Conservation (phyloP, 2,888 invertebrate species). For the Perizoma affinitatum region DNA sequence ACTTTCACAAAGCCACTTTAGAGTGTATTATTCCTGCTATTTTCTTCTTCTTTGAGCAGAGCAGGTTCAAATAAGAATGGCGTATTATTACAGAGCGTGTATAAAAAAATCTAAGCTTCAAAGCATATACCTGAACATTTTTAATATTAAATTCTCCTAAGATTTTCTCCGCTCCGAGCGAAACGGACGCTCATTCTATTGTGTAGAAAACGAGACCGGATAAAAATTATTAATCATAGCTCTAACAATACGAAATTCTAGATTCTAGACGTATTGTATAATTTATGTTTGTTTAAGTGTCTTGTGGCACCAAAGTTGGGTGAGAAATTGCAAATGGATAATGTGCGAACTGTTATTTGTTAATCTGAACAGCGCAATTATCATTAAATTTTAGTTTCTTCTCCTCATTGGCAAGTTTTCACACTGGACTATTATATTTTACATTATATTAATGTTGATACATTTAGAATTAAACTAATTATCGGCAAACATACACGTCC, state of each 20-base stretch:
- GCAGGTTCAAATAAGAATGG: constrained; percentile 10
- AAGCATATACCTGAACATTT: constrained; percentile 29
- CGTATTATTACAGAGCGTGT: constrained; percentile 14
- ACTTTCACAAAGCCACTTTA: neutral
- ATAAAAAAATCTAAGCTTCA: constrained; percentile 20
- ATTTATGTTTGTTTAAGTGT: too few relatives aligned
- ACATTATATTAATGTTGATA: too few relatives aligned
- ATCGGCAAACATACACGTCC: too few relatives aligned
- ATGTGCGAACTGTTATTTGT: too few relatives aligned
- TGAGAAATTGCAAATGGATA: too few relatives aligned
- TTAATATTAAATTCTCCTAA: constrained; percentile 21
- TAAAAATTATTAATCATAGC: constrained; percentile 31
- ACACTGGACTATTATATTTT: too few relatives aligned
- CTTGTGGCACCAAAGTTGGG: too few relatives aligned
- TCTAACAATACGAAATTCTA: constrained; percentile 6
- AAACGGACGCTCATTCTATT: constrained; percentile 29
- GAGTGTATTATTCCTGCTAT: neutral
- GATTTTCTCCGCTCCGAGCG: constrained; percentile 17
- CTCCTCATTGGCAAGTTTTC: too few relatives aligned
- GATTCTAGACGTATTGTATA: neutral
- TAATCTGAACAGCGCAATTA: too few relatives aligned
- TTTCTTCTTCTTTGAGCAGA: neutral
- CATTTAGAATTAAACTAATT: too few relatives aligned
- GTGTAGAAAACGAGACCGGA: constrained; percentile 28
- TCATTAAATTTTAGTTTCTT: too few relatives aligned